Evolutionary conservation across 2,888 invertebrate species (phyloP).

Genomic region (Cordilura impudica): DNA sequence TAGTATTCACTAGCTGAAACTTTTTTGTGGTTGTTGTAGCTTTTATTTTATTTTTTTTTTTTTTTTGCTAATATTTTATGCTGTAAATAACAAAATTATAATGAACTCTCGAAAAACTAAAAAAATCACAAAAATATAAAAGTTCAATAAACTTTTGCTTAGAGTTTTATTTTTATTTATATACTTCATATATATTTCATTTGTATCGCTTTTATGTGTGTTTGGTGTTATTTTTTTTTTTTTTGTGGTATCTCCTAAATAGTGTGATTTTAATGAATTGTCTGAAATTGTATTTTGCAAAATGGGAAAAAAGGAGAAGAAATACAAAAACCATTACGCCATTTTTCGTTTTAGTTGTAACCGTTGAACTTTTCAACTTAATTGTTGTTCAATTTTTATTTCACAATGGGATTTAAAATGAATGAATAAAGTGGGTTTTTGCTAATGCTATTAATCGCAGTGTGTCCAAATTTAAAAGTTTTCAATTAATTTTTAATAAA

Average conservation of each 20-base stretch:
- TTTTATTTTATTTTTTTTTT: slow-evolving; percentile 23
- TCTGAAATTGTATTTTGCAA: neutral
- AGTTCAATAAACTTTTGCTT: slow-evolving; percentile 40
- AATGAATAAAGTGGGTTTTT: neutral
- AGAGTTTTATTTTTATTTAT: neutral
- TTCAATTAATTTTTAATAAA: neutral
- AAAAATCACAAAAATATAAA: slow-evolving; percentile 20
- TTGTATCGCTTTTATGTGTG: slow-evolving; percentile 29
- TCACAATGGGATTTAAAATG: neutral
- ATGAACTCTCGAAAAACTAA: slow-evolving; percentile 51
- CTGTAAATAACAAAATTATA: slow-evolving; percentile 59
- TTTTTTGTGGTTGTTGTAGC: slow-evolving; percentile 62
- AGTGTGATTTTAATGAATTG: neutral
- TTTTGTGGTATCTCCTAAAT: neutral
- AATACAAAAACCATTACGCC: slow-evolving; percentile 9
- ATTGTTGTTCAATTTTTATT: neutral
- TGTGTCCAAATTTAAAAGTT: neutral
- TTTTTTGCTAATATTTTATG: slow-evolving; percentile 59
- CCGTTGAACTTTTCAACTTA: slow-evolving; percentile 14
- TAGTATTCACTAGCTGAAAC: slow-evolving; percentile 63
- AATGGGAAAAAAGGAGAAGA: no score
- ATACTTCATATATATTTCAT: no score
- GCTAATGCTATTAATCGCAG: neutral
- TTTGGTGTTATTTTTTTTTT: neutral
- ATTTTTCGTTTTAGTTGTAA: slow-evolving; percentile 9